Evolutionary conservation across 1,140 invertebrate species (phyloP).

Genomic region (Popillia japonica): DNA sequence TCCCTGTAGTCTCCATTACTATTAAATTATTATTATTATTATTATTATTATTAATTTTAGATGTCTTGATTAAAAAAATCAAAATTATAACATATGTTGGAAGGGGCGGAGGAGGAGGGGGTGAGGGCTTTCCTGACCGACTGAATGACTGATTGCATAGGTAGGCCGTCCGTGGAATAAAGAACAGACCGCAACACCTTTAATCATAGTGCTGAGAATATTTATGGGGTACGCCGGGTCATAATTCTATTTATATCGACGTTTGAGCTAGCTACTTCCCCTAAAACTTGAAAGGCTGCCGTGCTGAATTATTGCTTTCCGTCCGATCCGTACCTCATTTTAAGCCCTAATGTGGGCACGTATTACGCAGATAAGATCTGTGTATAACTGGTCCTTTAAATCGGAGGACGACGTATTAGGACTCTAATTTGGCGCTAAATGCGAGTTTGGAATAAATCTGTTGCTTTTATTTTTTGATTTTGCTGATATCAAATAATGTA

Average conservation of each 20-base stretch:
- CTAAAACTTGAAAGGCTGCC: not conserved
- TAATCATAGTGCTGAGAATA: constrained; percentile 1
- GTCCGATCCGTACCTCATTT: constrained; percentile 1
- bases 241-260: not conserved
- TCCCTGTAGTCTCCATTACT: no score
- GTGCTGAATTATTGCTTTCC: not conserved
- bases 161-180: not conserved
- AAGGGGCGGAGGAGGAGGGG: no score
- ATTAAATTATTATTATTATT: no score
- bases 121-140: not conserved
- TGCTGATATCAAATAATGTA: not conserved
- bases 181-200: not conserved
- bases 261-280: not conserved
- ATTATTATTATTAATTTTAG: no score
- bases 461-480: not conserved
- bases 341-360: not conserved
- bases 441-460: not conserved
- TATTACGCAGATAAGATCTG: not conserved
- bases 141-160: not conserved
- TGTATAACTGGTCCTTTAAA: not conserved
- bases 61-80: no score
- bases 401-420: not conserved
- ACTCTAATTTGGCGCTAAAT: constrained; percentile 5
- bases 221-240: not conserved
- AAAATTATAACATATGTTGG: no score